Evolutionary conservation across 2,888 invertebrate genomes (phyloP).

Genomic region (Sepiola atlantica): DNA sequence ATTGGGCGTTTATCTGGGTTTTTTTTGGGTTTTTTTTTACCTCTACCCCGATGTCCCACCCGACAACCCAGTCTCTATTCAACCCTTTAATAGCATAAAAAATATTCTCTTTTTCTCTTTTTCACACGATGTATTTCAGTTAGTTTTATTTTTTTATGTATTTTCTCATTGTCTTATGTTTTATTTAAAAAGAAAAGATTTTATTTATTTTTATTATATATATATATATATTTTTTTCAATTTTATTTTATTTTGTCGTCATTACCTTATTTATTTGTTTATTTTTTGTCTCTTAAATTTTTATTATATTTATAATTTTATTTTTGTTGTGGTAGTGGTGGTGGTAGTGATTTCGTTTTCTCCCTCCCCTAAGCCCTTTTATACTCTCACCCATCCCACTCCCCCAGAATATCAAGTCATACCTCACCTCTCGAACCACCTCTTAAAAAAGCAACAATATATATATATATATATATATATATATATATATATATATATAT

Average conservation of each 20-base stretch:
- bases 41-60: background rate
- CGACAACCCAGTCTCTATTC: background rate
- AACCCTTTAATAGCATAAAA: background rate
- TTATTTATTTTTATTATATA: background rate
- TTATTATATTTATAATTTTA: background rate
- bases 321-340: background rate
- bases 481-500: too few species aligned
- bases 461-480: too few species aligned
- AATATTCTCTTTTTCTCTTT: slow-evolving; percentile 11
- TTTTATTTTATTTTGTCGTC: background rate
- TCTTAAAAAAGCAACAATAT: background rate
- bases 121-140: background rate
- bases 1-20: background rate
- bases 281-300: background rate
- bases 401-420: background rate
- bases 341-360: background rate
- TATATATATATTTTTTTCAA: background rate
- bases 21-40: background rate
- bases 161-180: background rate
- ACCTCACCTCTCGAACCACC: background rate
- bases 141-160: background rate
- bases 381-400: background rate
- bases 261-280: background rate
- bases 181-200: background rate
- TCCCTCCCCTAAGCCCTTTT: background rate